Percentiles rank a stretch among this genome's conserved stretches.
These are phyloP conservation scores for Lasioglossum albipes DNA, from an alignment of 1,140 invertebrate species.

Conservation along the genomic window DNA sequence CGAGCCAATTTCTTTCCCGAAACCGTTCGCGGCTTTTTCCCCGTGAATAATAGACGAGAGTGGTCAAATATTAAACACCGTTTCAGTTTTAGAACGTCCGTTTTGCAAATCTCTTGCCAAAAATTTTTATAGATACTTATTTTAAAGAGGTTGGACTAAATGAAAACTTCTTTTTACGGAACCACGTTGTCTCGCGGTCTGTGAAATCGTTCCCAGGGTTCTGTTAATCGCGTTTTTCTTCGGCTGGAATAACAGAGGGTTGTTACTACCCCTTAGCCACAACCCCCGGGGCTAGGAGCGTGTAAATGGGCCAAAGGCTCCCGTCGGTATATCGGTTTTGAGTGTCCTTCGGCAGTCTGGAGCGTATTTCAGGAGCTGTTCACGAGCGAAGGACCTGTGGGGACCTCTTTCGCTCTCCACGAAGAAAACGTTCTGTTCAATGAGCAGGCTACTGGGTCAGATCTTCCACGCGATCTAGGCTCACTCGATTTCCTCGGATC, in stretches of 20 bases:
- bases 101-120: too few species aligned
- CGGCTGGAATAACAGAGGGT: background rate
- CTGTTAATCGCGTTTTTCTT: slow-evolving; percentile 43
- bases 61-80: too few species aligned
- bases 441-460: slow-evolving; percentile 6
- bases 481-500: too few species aligned
- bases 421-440: slow-evolving; percentile 1
- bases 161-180: too few species aligned
- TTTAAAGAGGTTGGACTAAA: too few species aligned
- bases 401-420: background rate
- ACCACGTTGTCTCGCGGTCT: background rate
- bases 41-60: background rate
- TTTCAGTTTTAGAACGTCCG: too few species aligned
- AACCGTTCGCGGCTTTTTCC: background rate
- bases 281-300: slow-evolving; percentile 38
- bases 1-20: background rate
- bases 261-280: background rate
- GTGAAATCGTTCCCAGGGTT: slow-evolving; percentile 14
- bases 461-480: background rate
- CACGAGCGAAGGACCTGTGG: background rate
- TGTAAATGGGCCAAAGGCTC: slow-evolving; percentile 52
- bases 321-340: slow-evolving; percentile 45
- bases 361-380: slow-evolving; percentile 45
- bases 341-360: slow-evolving; percentile 27
- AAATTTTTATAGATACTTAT: too few species aligned